Conservation (phyloP, 2,113 vertebrate species). For the Zapornia atra region DNA sequence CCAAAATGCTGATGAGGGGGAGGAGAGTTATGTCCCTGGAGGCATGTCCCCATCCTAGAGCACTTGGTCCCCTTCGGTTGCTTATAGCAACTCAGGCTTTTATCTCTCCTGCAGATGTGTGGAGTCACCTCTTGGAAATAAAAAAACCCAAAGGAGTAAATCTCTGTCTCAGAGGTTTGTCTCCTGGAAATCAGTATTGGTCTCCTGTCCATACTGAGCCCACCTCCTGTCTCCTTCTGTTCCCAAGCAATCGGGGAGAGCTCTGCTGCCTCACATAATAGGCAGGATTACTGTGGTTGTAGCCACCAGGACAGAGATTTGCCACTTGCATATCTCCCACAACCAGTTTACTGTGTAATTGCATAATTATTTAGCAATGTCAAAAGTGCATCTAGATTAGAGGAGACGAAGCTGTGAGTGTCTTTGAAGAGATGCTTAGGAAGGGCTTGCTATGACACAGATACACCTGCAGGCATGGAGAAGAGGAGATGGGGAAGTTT, state of each 20-base stretch:
- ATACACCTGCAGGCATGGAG: neutral
- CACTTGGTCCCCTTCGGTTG: neutral
- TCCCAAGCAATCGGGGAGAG: neutral
- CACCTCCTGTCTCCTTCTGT: neutral
- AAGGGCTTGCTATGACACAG: slow-evolving; percentile 8
- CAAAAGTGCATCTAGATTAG: slow-evolving; percentile 28
- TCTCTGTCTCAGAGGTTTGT: neutral
- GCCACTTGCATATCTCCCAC: neutral
- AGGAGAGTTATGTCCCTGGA: neutral
- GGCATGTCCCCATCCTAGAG: neutral
- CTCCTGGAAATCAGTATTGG: neutral
- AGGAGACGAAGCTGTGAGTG: neutral
- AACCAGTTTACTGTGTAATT: neutral
- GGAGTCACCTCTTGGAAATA: neutral
- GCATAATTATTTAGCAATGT: slow-evolving; percentile 9
- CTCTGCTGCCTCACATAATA: neutral
- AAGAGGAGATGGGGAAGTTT: neutral
- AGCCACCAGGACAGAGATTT: neutral
- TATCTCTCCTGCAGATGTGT: neutral
- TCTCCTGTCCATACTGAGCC: neutral
- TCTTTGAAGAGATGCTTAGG: slow-evolving; percentile 43
- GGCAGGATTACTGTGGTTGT: neutral
- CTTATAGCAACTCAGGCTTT: neutral
- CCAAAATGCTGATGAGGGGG: neutral
- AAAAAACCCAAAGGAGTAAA: neutral